Percentiles rank a stretch among this genome's conserved stretches.
Evolutionary conservation across 23 tunicate genomes (phyloP).

Genomic region (Styela clava): DNA sequence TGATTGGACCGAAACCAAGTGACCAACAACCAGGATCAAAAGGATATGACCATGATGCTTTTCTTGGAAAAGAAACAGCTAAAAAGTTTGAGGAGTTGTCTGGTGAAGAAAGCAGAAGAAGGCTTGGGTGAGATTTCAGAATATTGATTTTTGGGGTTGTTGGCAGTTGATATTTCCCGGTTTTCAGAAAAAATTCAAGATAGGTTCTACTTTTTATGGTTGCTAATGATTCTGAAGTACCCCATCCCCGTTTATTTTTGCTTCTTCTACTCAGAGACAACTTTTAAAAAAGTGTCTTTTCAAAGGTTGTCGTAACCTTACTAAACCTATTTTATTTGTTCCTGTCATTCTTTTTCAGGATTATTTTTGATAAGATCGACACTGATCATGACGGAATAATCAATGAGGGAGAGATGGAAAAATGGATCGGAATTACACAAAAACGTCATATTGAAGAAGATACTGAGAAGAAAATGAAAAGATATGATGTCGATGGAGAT

Average conservation of each 20-base stretch:
- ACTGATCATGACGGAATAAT: constrained; percentile 59
- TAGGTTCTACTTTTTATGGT: too few species aligned
- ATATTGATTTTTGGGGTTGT: too few species aligned
- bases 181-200: too few species aligned
- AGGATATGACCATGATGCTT: constrained; percentile 88
- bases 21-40: constrained; percentile 68
- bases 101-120: constrained; percentile 69
- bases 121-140: constrained; percentile 36
- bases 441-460: constrained; percentile 60
- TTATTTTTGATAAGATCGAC: constrained; percentile 77
- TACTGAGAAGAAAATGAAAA: constrained; percentile 46
- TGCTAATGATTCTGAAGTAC: too few species aligned
- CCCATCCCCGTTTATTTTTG: too few species aligned
- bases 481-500: constrained; percentile 51
- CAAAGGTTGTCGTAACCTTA: too few species aligned
- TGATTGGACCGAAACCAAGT: constrained; percentile 27
- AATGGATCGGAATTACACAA: constrained; percentile 78
- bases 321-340: too few species aligned
- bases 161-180: too few species aligned
- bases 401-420: constrained; percentile 57
- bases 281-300: too few species aligned
- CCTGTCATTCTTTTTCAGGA: constrained; percentile 2
- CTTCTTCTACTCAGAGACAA: too few species aligned
- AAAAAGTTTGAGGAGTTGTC: constrained; percentile 58
- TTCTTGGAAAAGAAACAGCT: constrained; percentile 77